Conservation (phyloP, 2,888 invertebrate genomes). For the Acrocyrtus sp. region DNA sequence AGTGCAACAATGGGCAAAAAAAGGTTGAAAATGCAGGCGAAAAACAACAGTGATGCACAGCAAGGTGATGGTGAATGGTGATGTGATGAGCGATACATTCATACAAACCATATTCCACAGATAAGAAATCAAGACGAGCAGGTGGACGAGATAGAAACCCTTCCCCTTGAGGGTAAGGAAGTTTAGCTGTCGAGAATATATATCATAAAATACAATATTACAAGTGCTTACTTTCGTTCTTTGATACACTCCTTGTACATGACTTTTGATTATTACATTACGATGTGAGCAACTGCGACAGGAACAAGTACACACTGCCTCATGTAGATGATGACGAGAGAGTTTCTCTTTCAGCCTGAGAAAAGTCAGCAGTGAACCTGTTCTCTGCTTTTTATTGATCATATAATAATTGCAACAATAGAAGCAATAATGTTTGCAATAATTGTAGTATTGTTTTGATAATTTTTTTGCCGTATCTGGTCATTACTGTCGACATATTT, state of each 20-base stretch:
- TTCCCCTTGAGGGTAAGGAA: slow-evolving; percentile 46
- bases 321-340: slow-evolving; percentile 12
- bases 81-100: too few species aligned
- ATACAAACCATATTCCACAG: too few species aligned
- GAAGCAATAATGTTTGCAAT: slow-evolving; percentile 15
- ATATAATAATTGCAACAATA: slow-evolving; percentile 33
- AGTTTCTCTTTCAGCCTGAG: slow-evolving; percentile 51
- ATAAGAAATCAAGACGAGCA: too few species aligned
- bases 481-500: slow-evolving; percentile 1
- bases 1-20: neutral
- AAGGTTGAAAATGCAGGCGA: neutral
- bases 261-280: neutral
- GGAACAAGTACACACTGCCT: neutral
- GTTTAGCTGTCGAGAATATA: slow-evolving; percentile 25
- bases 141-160: slow-evolving; percentile 23
- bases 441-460: neutral
- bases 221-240: neutral
- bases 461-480: neutral
- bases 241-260: too few species aligned
- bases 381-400: slow-evolving; percentile 44
- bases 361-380: slow-evolving; percentile 51
- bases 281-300: too few species aligned
- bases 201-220: slow-evolving; percentile 7
- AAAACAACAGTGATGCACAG: neutral
- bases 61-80: too few species aligned